Percentiles rank a stretch among this genome's conserved stretches.
These are phyloP conservation scores for Drosophila pallidifrons DNA, from an alignment of 1,140 invertebrate genomes.

Conservation along the genomic window DNA sequence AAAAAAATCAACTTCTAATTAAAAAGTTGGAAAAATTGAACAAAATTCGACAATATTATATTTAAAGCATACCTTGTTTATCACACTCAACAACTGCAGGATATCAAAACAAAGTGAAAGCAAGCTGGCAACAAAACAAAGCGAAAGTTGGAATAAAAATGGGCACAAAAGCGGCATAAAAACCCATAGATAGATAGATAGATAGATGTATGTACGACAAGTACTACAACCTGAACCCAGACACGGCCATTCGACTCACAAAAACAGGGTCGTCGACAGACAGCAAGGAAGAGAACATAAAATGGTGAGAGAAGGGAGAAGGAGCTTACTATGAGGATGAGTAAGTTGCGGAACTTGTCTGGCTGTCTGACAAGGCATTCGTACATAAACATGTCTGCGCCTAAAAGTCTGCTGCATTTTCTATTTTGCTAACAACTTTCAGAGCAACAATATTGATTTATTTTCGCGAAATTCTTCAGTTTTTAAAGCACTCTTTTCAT, in stretches of 20 bases:
- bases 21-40: too few relatives aligned
- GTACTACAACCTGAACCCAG: slow-evolving; percentile 32
- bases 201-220: slow-evolving; percentile 36
- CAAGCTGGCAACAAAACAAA: slow-evolving; percentile 33
- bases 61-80: too few relatives aligned
- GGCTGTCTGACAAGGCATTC: slow-evolving; percentile 65
- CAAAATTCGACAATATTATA: too few relatives aligned
- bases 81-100: neutral
- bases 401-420: slow-evolving; percentile 79
- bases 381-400: slow-evolving; percentile 79
- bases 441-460: slow-evolving; percentile 57
- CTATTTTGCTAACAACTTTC: slow-evolving; percentile 23
- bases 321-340: neutral
- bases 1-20: neutral
- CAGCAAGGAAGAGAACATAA: neutral
- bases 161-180: slow-evolving; percentile 36
- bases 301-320: neutral
- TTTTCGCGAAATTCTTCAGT: neutral
- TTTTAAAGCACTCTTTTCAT: too few relatives aligned
- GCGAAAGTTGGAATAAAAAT: slow-evolving; percentile 64
- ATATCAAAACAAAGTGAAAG: slow-evolving; percentile 25
- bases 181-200: slow-evolving; percentile 47
- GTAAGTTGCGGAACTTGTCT: slow-evolving; percentile 53
- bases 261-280: slow-evolving; percentile 47
- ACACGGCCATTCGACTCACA: neutral